A percentile compares a stretch with the other conserved stretches of the same genome.
phyloP scores from a whole-genome alignment of 2,113 vertebrate genomes.

The Odocoileus virginianus region DNA sequence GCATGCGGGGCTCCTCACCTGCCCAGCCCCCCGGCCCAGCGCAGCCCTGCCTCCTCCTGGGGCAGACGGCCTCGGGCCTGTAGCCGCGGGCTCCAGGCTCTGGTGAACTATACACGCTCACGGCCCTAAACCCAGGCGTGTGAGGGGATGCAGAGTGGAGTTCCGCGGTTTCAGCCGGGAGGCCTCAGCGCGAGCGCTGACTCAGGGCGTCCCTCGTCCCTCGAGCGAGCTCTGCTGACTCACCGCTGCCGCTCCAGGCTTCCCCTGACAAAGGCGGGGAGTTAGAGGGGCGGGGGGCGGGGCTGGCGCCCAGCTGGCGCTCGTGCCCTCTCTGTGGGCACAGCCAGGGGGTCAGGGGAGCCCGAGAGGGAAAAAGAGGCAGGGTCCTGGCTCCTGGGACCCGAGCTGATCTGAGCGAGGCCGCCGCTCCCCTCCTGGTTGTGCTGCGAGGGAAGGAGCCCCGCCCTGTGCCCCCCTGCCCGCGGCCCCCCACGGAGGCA shows the following conservation, averaged over 20 bases:
- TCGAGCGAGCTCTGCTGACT: neutral
- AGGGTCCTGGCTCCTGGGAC: neutral
- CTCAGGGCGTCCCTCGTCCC: neutral
- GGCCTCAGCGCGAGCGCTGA: neutral
- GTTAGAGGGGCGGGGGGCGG: too few species aligned
- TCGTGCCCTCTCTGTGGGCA: neutral
- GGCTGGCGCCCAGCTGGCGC: accelerated
- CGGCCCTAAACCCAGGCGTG: neutral
- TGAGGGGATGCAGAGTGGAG: neutral
- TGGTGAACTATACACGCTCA: neutral
- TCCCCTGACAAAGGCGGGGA: accelerated
- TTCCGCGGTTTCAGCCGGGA: neutral
- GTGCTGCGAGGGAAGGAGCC: neutral
- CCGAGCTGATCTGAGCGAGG: neutral
- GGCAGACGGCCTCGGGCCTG: slow-evolving; percentile 6
- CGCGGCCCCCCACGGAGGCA: neutral
- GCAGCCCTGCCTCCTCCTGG: neutral
- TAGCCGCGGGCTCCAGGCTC: neutral
- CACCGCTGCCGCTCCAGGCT: neutral
- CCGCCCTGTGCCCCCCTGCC: neutral
- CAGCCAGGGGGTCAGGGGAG: neutral
- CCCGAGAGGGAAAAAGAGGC: neutral
- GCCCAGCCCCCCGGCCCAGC: neutral
- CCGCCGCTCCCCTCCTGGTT: neutral
- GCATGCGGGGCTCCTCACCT: neutral